Base-by-base conservation (phyloP, 2,888 invertebrate species). In the Pollenia angustigena region DNA sequence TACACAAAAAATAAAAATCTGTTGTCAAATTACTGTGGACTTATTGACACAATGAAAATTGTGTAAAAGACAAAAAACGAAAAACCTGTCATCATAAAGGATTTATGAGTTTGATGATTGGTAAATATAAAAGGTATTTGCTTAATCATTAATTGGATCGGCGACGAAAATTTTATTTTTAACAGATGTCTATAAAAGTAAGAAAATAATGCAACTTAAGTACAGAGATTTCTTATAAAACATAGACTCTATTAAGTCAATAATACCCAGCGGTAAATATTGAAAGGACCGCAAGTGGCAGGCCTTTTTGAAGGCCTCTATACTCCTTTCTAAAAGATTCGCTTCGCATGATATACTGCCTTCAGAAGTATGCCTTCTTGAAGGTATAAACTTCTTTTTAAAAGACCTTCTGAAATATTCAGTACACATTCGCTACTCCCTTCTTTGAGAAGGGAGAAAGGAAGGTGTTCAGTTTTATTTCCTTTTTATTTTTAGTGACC, bases 1-100 rank as follows among this genome's bases (percentile, higher is more conserved):
- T 16, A 16, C 46, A 46, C 1, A 14, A 1, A 50, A 32, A 58
- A 74, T 32, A 50, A 52, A 84, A 78, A 68, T 84, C 56, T 74
- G 23, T 58, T 84, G 79, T 79, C 60, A 74, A 52, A 60, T 79
- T 23, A 46, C 48, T 48, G 60, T 75, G 75, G 69, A 82, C 69
- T 75, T 18, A 18, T 18, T 1, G 69, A 75, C 60, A 32, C 11
- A 32, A 52, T 40, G 11, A 52, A 46, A 62, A 75, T 32, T 52
- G 52, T 18, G 42, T 4, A 40, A 40, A 54, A 52, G 23, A 42
- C 12, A 68, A 16, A 16, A 56, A 50, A 60, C 23, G 56, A 79
- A 50, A 54, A 60, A 42, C 48, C 62, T 80, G 72, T 74, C 84
- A 84, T 69, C 69, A 71, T 69, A 81, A 78, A 72, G 78, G 71